These are phyloP conservation scores for Pantherophis guttatus DNA, from an alignment of 2,113 vertebrate genomes.

Conservation along the genomic window DNA sequence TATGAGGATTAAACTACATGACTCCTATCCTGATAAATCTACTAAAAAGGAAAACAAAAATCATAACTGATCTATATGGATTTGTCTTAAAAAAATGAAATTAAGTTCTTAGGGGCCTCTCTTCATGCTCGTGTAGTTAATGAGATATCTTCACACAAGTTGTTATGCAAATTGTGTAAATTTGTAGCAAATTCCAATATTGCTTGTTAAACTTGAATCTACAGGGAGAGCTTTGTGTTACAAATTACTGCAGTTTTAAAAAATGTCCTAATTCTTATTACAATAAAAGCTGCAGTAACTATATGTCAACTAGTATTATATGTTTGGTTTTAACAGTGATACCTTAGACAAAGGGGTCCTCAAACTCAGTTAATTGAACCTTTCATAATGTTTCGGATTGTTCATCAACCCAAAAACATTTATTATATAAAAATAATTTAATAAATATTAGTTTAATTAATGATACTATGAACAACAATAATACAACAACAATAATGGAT, in stretches of 20 bases:
- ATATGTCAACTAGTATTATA: background rate
- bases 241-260: background rate
- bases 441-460: background rate
- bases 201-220: background rate
- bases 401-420: background rate
- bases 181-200: too few species aligned
- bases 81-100: background rate
- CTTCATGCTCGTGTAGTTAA: background rate
- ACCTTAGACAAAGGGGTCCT: background rate
- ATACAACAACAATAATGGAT: background rate
- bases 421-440: background rate
- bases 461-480: background rate
- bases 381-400: background rate
- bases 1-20: constrained; percentile 43
- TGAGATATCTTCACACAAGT: background rate
- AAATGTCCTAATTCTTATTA: background rate
- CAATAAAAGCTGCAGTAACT: background rate
- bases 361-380: background rate
- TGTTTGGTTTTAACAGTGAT: background rate
- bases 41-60: background rate
- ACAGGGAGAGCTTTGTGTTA: background rate
- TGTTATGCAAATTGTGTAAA: background rate
- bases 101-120: background rate
- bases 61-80: background rate
- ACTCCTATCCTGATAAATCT: background rate